Evolutionary conservation across 2,797 vertebrate species (phyloP), one percentile per base, ranked within the genome.

Genomic region (Strix occidentalis): DNA sequence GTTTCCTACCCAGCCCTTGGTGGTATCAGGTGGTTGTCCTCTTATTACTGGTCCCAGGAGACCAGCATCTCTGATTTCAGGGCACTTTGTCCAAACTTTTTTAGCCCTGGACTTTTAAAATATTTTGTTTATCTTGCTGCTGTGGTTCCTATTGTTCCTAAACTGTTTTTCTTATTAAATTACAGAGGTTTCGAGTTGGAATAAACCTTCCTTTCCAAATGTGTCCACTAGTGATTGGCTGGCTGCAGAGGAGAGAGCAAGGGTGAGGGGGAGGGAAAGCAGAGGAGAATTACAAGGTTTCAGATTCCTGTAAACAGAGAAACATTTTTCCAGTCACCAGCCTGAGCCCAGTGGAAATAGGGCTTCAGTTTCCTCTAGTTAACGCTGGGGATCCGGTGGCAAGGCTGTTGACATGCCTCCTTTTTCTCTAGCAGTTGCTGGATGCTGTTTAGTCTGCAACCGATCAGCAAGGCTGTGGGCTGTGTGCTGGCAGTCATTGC

Each of bases 261-360:
- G 69, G 51, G 50, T 1, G 2, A 79, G 72, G 65, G 41, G 61
- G 87, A 75, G 68, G 71, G 72, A 45, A 88, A 94, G 80, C 60
- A 71, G 89, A 95, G 84, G 87, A 97, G 95, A 97, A 96, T 95
- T 92, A 92, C 89, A 90, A 84, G 96, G 97, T 96, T 97, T 97
- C 97, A 75, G 87, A 91, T 97, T 97, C 93, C 97, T 95, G 97
- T 97, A 97, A 97, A 96, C 89, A 96, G 97, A 97, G 96, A 96
- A 97, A 97, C 92, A 95, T 96, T 97, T 96, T 97, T 97, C 96
- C 96, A 96, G 82, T 72, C 96, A 68, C 93, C 96, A 80, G 66
- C 26, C 90, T 14, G 87, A 90, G 82, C 75, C 89, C 87, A 86
- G 92, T 96, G 94, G 96, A 97, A 97, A 96, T 71, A 93, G 66